Evolutionary conservation across 92 coral and sea anemone species (phyloP).

Genomic region (Blastomussa wellsi): DNA sequence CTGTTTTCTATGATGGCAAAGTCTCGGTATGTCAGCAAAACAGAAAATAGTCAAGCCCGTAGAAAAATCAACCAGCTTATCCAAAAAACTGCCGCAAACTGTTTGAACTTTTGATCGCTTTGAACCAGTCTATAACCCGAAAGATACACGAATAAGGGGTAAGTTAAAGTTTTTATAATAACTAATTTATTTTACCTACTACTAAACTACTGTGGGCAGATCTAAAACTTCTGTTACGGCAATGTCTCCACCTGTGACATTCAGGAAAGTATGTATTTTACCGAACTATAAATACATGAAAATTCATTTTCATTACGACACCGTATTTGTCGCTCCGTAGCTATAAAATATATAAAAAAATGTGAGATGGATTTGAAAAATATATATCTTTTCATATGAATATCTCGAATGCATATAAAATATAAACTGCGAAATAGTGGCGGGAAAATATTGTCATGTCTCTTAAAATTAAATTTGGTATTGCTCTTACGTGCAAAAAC

Average conservation of each 20-base stretch:
- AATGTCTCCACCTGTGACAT: not conserved
- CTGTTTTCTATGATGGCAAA: not conserved
- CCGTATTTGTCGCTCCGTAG: not conserved
- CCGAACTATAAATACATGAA: not conserved
- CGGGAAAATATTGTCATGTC: not conserved
- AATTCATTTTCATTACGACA: not conserved
- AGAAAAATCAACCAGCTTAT: not conserved
- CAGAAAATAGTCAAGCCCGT: not conserved
- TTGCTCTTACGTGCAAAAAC: not conserved
- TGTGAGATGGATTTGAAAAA: not conserved
- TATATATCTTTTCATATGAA: not conserved
- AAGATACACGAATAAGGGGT: not conserved
- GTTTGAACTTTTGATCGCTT: not conserved
- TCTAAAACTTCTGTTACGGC: slow-evolving; percentile 11
- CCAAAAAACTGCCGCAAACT: too few relatives aligned
- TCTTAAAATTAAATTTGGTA: not conserved
- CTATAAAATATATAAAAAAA: not conserved
- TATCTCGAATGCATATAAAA: not conserved
- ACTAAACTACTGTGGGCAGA: not conserved
- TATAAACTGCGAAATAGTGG: not conserved
- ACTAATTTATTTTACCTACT: not conserved
- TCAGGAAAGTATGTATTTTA: not conserved
- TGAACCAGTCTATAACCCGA: not conserved
- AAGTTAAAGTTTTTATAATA: not conserved
- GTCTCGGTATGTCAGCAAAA: not conserved